Conservation (phyloP, 53 echinoderm and acorn worm species). For the Actinopyga echinites region DNA sequence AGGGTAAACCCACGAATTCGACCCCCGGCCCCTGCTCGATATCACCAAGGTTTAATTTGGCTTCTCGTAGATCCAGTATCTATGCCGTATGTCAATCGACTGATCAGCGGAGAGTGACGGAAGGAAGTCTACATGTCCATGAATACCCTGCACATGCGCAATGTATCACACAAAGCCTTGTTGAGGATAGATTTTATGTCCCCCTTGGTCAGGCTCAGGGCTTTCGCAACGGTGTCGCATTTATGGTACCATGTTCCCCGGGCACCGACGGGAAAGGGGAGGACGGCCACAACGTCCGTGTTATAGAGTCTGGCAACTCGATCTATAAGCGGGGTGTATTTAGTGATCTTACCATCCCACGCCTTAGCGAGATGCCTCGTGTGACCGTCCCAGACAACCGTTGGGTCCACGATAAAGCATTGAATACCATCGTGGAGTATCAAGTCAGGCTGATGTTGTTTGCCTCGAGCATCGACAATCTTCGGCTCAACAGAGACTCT, state of each 20-base stretch:
- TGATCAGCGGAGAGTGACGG: too few species aligned
- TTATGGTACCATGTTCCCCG: neutral
- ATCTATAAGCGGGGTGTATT: neutral
- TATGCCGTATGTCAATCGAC: too few species aligned
- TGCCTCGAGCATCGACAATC: too few species aligned
- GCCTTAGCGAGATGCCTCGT: neutral
- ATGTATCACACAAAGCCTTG: neutral
- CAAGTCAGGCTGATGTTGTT: neutral
- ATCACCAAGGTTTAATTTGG: too few species aligned
- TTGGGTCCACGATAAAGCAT: neutral
- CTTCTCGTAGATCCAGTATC: too few species aligned
- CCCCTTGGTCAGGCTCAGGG: neutral
- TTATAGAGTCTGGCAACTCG: neutral
- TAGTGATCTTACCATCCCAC: neutral
- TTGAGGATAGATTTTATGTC: neutral
- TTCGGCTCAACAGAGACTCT: too few species aligned
- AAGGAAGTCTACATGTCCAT: too few species aligned
- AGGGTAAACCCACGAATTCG: too few species aligned
- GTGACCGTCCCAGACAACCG: neutral
- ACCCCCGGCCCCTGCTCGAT: too few species aligned
- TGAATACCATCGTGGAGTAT: neutral
- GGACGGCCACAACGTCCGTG: neutral
- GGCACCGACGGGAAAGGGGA: neutral
- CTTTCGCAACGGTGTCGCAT: neutral
- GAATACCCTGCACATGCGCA: neutral